Conservation (phyloP, 2,888 invertebrate species). For the Andrena bucephala region DNA sequence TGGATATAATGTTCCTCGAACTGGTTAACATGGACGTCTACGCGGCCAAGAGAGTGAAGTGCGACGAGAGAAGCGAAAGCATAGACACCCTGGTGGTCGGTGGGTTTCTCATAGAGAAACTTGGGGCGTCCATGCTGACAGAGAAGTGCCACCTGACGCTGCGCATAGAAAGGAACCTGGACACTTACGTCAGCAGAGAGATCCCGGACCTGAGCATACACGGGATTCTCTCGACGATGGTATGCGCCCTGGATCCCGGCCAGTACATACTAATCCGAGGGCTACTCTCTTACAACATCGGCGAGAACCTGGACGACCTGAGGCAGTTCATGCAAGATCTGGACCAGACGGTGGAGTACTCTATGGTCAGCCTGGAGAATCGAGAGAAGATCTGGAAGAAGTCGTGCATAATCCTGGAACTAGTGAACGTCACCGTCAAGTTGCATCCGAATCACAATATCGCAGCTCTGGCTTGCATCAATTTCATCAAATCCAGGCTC, state of each 20-base stretch:
- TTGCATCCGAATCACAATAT: conserved; percentile 87
- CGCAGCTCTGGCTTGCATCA: conserved; percentile 92
- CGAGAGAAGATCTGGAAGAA: conserved; percentile 89
- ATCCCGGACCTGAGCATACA: conserved; percentile 93
- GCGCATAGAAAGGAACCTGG: conserved; percentile 93
- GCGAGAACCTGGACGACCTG: conserved; percentile 92
- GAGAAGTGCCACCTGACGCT: conserved; percentile 93
- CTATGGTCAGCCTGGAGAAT: conserved; percentile 52
- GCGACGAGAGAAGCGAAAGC: conserved; percentile 66
- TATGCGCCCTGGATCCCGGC: conserved; percentile 92
- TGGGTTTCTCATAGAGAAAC: conserved; percentile 86
- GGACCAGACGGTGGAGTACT: conserved; percentile 72
- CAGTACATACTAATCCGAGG: conserved; percentile 96
- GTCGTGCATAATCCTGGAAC: conserved; percentile 92
- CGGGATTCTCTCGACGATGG: conserved; percentile 94
- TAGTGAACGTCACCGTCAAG: conserved; percentile 94
- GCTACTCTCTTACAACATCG: conserved; percentile 95
- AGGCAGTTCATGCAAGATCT: conserved; percentile 78
- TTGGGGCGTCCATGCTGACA: conserved; percentile 90
- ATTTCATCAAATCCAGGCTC: conserved; percentile 95
- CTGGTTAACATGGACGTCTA: conserved; percentile 92
- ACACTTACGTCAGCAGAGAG: conserved; percentile 86
- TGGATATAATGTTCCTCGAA: conserved; percentile 91
- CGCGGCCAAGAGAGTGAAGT: conserved; percentile 86
- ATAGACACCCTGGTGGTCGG: conserved; percentile 84